Evolutionary conservation across 2,113 vertebrate species (phyloP), one percentile per base, ranked within the genome.

Genomic region (Rafetus swinhoei): DNA sequence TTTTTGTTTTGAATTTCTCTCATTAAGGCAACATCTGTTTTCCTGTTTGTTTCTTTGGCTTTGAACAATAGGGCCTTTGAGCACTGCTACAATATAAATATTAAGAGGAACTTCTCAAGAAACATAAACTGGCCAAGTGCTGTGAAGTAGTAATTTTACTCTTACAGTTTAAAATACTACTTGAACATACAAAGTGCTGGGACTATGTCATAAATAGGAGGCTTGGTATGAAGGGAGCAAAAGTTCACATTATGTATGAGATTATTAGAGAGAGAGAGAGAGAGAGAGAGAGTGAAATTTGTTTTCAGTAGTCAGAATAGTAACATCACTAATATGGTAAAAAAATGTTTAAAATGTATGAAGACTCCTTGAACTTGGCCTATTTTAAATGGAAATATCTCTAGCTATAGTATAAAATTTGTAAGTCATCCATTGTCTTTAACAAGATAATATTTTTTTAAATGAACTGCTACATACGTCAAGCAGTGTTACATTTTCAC

Each of bases 401-500:
- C 2, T 80, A 18, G 3, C 56, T 92, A 1, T 65, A 39, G 80
- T 90, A 77, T 55, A 72, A 18, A 1, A 1, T 85, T 60, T 92
- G 60, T 45, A 86, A 18, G 45, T 24, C 3, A 13, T 88, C 22
- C 35, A 88, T 92, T 55, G 4, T 88, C 35, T 82, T 88, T 7
- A 72, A 72, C 27, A 84, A 2, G 35, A 19, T 69, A 22, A n/a
- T 87, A n/a, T 22, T 83, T 62, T 22, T 85, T 59, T 29, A 72
- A 84, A 35, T 7, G 72, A 3, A 5, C 0, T 5, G 27, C 69
- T 59, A 10, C 39, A 9, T 2, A 39, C 4, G 29, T 90, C 25
- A 82, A n/a, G 21, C 83, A 45, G 86, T 81, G 11, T n/a, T 77
- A 55, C 35, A 0, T 77, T 87, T 87, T 85, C 11, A 9, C 53